phyloP scores from a whole-genome alignment of 2,113 vertebrate genomes.

The Poecile atricapillus region DNA sequence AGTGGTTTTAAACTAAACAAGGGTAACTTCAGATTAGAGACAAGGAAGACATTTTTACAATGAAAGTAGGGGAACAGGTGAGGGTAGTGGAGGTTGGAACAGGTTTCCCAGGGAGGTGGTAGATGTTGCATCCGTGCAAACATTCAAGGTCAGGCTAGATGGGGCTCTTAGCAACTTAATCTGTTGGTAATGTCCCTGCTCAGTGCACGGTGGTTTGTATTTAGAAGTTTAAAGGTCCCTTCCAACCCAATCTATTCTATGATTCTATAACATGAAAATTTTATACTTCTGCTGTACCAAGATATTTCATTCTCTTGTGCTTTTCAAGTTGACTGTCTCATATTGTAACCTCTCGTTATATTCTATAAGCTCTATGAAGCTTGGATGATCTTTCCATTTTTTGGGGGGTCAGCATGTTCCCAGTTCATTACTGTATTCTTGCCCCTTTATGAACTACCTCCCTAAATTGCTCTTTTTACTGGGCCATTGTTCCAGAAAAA shows the following conservation, averaged over 20 bases:
- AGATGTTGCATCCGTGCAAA: neutral
- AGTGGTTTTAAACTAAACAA: neutral
- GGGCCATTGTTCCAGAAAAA: neutral
- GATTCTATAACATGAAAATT: neutral
- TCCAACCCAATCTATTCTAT: neutral
- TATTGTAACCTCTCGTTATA: neutral
- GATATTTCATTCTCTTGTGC: neutral
- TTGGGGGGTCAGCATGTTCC: neutral
- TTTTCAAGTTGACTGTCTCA: neutral
- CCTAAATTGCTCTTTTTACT: neutral
- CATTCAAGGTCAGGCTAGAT: neutral
- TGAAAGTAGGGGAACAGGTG: neutral
- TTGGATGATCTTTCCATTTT: neutral
- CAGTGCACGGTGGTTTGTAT: fast-evolving
- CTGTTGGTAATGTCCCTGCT: neutral
- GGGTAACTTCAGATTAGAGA: neutral
- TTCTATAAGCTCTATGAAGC: neutral
- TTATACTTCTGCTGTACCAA: neutral
- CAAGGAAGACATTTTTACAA: neutral
- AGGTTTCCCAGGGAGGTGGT: neutral
- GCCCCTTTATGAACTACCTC: neutral
- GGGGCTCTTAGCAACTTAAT: neutral
- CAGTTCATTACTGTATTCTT: neutral
- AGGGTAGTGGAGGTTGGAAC: neutral
- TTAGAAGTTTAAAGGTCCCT: neutral